Base-by-base conservation (phyloP, 2,113 vertebrate species). In the Phrynosoma blainvillii region DNA sequence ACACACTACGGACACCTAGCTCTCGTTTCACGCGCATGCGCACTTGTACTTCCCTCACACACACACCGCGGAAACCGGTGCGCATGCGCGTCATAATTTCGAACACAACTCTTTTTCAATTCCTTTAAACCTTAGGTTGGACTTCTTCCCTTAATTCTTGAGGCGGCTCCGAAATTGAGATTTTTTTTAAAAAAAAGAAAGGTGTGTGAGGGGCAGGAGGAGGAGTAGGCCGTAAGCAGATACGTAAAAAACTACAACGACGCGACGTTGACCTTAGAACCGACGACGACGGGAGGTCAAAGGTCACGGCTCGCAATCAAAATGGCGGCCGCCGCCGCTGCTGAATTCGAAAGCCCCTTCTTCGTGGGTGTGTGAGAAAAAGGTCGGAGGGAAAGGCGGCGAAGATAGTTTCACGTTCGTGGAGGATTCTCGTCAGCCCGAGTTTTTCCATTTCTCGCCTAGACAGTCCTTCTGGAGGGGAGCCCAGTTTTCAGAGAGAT, bases 261-360 rank as follows among this genome's bases (percentile, higher is more conserved):
- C 0, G 0, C 0, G 6, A 0, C 16, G 4, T 75, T 89, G 89
- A 90, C 90, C 92, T 90, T 73, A 92, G 65, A 89, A 90, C 85
- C 4, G 87, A 6, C 65, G 65, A 86, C 91, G 71, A 93, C 92
- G 76, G 93, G 91, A 96, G 96, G 93, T 97, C 82, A 96, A 93
- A 97, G 96, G 97, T 96, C 83, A 96, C 93, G 96, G 96, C 97
- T 96, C 84, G 88, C 56, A 0, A 78, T 54, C 93, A 98, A 97
- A 89, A 98, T 97, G 97, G 96, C 96, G 16, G 96, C 90, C 79
- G 59, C 47, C 47, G 47, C 71, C 2, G 65, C 36, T 66, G 42
- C 0, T 76, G 66, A 91, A 74, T 36, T 20, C 30, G 76, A 42
- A 10, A 30, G 62, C 20, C 9, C 75, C 25, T 36, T 36, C 36